These are phyloP conservation scores for Brotula barbata DNA, from an alignment of 2,797 vertebrate genomes.

Conservation along the genomic window DNA sequence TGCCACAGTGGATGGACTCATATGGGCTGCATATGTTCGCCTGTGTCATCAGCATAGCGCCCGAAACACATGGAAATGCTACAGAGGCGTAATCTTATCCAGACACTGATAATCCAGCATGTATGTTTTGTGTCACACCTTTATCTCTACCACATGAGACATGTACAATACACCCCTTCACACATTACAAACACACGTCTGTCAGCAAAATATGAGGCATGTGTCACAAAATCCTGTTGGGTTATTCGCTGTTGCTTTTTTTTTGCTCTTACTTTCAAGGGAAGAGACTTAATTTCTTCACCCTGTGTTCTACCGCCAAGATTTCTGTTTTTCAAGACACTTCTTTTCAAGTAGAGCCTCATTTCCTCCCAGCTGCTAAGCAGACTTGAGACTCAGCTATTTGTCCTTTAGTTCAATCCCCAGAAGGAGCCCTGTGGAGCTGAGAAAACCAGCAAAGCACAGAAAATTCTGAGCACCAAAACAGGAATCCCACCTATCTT, in stretches of 20 bases:
- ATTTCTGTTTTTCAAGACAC: conserved; percentile 13
- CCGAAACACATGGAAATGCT: not conserved
- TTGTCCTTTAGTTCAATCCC: conserved; percentile 11
- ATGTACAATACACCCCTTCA: no score
- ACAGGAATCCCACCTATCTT: conserved; percentile 11
- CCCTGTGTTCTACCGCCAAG: conserved; percentile 30
- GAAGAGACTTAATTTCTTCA: conserved; percentile 19
- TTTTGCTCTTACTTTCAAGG: conserved; percentile 34
- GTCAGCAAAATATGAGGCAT: conserved; percentile 22
- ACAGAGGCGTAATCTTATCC: conserved; percentile 2
- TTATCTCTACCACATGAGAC: not conserved
- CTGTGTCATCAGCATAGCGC: conserved; percentile 1
- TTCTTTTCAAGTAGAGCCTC: conserved; percentile 14
- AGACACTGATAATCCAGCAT: conserved; percentile 5
- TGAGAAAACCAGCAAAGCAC: not conserved
- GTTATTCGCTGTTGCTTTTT: not conserved
- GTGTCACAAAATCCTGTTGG: not conserved
- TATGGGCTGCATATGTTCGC: conserved; percentile 48
- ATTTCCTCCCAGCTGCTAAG: conserved; percentile 56
- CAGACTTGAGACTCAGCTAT: conserved; percentile 22
- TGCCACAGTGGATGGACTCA: conserved; percentile 25
- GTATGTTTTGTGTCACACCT: conserved; percentile 2
- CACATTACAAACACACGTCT: not conserved
- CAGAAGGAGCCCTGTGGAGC: conserved; percentile 7
- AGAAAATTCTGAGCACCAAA: not conserved